Evolutionary conservation across 2,113 vertebrate species (phyloP), one percentile per base, ranked within the genome.

Genomic region (Anolis sagrei): DNA sequence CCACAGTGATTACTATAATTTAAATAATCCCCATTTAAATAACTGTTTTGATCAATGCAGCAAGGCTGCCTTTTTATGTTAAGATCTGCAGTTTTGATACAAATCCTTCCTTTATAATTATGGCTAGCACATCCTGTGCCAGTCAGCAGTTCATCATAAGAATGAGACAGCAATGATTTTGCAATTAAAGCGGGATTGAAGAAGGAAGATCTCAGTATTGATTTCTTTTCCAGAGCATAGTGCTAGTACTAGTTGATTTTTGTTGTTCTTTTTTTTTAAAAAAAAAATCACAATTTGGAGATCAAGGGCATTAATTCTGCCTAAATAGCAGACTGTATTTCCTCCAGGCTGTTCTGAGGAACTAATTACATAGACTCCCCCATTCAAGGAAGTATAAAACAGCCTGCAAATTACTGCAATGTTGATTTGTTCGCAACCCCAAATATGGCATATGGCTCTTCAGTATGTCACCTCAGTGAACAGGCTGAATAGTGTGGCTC

Each of bases 391-490:
- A 92, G 90, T 79, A 88, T 61, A 88, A 93, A 94, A 94, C 92
- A 93, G 86, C 91, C 91, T 93, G 91, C 88, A 92, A 93, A 92
- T 2, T 86, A 91, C 25, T 93, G 85, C 90, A 92, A 36, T 89
- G 90, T 93, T 94, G 93, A 92, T 90, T 88, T 92, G 88, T 8
- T 95, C 93, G 94, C 94, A 94, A 81, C 80, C 86, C 88, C 86
- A 93, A 92, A 89, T 80, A 32, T 90, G 90, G 87, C 94, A 94
- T 94, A 94, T 93, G 93, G 92, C 89, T 87, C 91, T 93, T 86
- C 91, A 93, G 81, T 90, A 92, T 94, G 94, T 85, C 88, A 91
- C 85, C 84, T 76, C 23, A 34, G 79, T 88, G 89, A 94, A 90
- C 81, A 91, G 83, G 75, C 89, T 88, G 87, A 87, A 18, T 4